phyloP scores from a whole-genome alignment of 2,797 vertebrate genomes.

The Philypnodon macrostomus region DNA sequence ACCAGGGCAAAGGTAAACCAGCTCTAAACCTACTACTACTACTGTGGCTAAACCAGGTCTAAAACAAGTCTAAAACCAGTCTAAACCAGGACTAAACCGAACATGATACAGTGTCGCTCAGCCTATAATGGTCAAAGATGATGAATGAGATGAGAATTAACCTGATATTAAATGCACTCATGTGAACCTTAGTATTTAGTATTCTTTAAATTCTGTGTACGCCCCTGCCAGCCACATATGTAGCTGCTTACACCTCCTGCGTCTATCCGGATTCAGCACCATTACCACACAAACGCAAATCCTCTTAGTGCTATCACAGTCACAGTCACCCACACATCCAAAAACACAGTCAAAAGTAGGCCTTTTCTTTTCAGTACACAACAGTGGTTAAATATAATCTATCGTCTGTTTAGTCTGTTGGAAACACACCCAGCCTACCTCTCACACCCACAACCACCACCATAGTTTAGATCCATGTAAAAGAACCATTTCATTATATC shows the following conservation, averaged over 20 bases:
- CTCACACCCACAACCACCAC: constrained; percentile 24
- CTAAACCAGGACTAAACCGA: too few relatives aligned
- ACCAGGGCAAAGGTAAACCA: too few relatives aligned
- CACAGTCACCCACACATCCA: constrained; percentile 63
- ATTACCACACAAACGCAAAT: constrained; percentile 66
- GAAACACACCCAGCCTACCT: constrained; percentile 29
- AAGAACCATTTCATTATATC: constrained; percentile 34
- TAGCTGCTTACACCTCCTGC: constrained; percentile 1
- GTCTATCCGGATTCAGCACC: constrained; percentile 45
- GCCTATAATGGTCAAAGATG: too few relatives aligned
- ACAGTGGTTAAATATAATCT: constrained; percentile 53
- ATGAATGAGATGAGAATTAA: too few relatives aligned
- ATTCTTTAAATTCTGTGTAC: too few relatives aligned
- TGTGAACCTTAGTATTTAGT: too few relatives aligned
- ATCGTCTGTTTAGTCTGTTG: constrained; percentile 31
- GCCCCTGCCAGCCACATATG: constrained; percentile 1
- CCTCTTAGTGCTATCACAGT: constrained; percentile 64
- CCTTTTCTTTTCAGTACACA: constrained; percentile 34
- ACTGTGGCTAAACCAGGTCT: too few relatives aligned
- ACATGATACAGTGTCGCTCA: too few relatives aligned
- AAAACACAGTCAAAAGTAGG: constrained; percentile 48
- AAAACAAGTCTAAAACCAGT: too few relatives aligned
- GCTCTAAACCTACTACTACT: too few relatives aligned
- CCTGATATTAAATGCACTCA: too few relatives aligned
- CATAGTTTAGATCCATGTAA: constrained; percentile 27